These are phyloP conservation scores for Telenomus remus DNA, from an alignment of 1,140 invertebrate species.

Conservation along the genomic window DNA sequence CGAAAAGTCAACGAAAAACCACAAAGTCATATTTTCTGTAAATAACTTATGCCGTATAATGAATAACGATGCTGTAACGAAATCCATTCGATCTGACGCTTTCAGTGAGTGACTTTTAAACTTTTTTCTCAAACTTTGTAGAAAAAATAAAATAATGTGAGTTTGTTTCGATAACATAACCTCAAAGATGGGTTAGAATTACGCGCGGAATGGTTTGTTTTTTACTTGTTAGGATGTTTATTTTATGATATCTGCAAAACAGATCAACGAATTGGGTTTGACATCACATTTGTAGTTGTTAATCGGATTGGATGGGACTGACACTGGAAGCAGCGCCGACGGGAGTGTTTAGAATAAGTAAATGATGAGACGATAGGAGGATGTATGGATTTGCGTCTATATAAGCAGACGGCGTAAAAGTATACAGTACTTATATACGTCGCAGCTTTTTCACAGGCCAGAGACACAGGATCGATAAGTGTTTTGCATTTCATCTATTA, in stretches of 20 bases:
- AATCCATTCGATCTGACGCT: no score
- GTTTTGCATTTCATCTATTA: slow-evolving; percentile 54
- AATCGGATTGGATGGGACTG: slow-evolving; percentile 23
- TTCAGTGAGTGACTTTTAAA: no score
- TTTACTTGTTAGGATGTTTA: not conserved
- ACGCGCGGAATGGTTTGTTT: no score
- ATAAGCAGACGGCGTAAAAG: slow-evolving; percentile 36
- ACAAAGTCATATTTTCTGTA: slow-evolving; percentile 3
- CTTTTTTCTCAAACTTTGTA: no score
- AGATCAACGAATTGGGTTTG: slow-evolving; percentile 20
- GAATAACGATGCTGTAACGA: not conserved
- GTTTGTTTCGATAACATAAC: no score
- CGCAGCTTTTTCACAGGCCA: slow-evolving; percentile 27
- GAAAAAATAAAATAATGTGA: no score
- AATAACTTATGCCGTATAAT: not conserved
- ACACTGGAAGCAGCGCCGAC: slow-evolving; percentile 23
- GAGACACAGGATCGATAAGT: slow-evolving; percentile 41
- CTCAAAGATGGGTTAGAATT: no score
- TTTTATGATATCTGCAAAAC: slow-evolving; percentile 2
- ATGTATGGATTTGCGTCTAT: slow-evolving; percentile 35
- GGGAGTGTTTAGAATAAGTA: slow-evolving; percentile 37
- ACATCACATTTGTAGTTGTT: slow-evolving; percentile 51
- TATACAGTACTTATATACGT: slow-evolving; percentile 49
- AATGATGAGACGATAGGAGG: slow-evolving; percentile 36
- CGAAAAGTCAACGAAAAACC: slow-evolving; percentile 7